Evolutionary conservation across 1,140 invertebrate species (phyloP), one percentile per base, ranked within the genome.

Genomic region (Melipona quadrifasciata): DNA sequence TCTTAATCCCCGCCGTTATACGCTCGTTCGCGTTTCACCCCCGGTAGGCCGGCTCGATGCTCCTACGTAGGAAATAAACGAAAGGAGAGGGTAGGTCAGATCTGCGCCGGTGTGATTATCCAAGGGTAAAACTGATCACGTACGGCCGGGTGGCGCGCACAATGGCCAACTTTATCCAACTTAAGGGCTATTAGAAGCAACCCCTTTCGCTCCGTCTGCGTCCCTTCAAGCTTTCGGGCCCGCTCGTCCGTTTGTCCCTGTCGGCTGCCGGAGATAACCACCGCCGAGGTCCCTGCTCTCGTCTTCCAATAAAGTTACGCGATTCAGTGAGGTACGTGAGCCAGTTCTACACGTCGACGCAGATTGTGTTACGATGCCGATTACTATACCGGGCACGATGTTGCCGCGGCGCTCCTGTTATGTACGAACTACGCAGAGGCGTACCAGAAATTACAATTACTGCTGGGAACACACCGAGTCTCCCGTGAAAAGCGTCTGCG

Each of bases 191-290:
- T 90, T 90, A 90, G 85, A 80, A 80, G 77, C 77, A 90, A 89
- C 87, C 88, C 88, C 88, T 90, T 89, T 88, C 88, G 82, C 87
- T 82, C 84, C 77, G 87, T 86, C 79, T 84, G 86, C 82, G 61
- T 82, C 87, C 88, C 88, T 88, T 88, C 84, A 73, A 80, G 76
- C 64, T 86, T 86, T 85, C 84, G 80, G 80, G 74, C 21, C 76
- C 31, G 24, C 57, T 5, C 77, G 34, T 64, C 70, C 73, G 65
- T 65, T 61, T 80, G 86, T 75, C 87, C 79, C 73, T 82, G 82
- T 89, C 82, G 84, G 87, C 78, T 89, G 78, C 68, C 74, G 80
- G 87, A 87, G 89, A 92, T 92, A 90, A 92, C 91, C 91, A 89
- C 86, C 90, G 82, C n/a, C 76, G 75, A 76, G 77, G 55, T 80